Evolutionary conservation across 2,888 invertebrate species (phyloP).

Genomic region (Agapostemon virescens): DNA sequence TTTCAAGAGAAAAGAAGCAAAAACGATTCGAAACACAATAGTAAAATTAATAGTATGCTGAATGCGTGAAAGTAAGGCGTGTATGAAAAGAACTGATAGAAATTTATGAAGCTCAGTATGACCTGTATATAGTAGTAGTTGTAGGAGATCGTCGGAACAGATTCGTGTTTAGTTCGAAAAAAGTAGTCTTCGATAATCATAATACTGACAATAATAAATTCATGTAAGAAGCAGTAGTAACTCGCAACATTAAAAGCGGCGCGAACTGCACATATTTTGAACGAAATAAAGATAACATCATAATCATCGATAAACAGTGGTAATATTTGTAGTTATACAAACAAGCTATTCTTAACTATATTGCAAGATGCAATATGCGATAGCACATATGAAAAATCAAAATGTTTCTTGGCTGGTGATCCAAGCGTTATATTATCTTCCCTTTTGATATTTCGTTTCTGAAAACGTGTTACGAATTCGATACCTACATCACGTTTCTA

Average conservation of each 20-base stretch:
- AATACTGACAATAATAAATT: slow-evolving; percentile 60
- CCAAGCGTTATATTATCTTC: slow-evolving; percentile 34
- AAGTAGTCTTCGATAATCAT: slow-evolving; percentile 32
- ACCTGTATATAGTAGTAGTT: slow-evolving; percentile 13
- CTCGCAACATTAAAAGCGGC: slow-evolving; percentile 50
- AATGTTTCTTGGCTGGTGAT: slow-evolving; percentile 33
- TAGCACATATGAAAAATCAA: slow-evolving; percentile 49
- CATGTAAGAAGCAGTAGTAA: slow-evolving; percentile 47
- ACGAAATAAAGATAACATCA: slow-evolving; percentile 53
- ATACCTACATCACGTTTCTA: slow-evolving; percentile 35
- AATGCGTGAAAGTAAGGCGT: slow-evolving; percentile 24
- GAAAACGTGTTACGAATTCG: slow-evolving; percentile 41
- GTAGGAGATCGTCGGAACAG: slow-evolving; percentile 33
- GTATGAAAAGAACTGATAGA: slow-evolving; percentile 25
- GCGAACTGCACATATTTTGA: slow-evolving; percentile 44
- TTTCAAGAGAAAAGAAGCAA: slow-evolving; percentile 10
- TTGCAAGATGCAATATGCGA: slow-evolving; percentile 55
- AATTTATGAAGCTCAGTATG: slow-evolving; percentile 24
- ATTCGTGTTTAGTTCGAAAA: slow-evolving; percentile 34
- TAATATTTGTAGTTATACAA: slow-evolving; percentile 52
- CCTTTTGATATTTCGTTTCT: slow-evolving; percentile 31
- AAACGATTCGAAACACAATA: slow-evolving; percentile 16
- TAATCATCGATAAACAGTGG: slow-evolving; percentile 49
- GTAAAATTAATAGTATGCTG: slow-evolving; percentile 33
- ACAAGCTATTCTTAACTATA: slow-evolving; percentile 58